phyloP scores from a whole-genome alignment of 2,797 vertebrate species.

The Anisognathus igniventris region DNA sequence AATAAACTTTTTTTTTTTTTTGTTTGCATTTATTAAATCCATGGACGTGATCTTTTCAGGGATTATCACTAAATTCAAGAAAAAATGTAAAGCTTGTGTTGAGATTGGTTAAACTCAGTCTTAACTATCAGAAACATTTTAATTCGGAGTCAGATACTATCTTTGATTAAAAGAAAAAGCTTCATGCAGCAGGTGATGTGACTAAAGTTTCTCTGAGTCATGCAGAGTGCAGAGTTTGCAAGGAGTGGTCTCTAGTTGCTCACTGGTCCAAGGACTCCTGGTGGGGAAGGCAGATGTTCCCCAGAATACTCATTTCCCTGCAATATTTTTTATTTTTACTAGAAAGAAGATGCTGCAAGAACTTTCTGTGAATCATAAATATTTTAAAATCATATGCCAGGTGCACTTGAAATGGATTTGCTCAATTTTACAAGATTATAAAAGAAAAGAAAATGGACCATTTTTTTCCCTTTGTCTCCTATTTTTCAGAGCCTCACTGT shows the following conservation, averaged over 20 bases:
- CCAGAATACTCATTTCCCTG: not conserved
- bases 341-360: not conserved
- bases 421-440: not conserved
- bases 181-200: not conserved
- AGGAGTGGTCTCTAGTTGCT: not conserved
- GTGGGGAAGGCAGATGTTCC: not conserved
- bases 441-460: not conserved
- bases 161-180: not conserved
- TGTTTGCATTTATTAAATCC: not conserved
- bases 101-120: not conserved
- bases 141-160: not conserved
- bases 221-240: not conserved
- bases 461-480: not conserved
- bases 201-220: not conserved
- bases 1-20: not conserved
- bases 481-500: not conserved
- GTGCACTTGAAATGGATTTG: not conserved
- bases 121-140: not conserved
- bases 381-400: not conserved
- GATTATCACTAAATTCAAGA: not conserved
- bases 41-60: not conserved
- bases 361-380: not conserved
- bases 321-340: not conserved
- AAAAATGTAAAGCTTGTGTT: not conserved
- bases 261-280: not conserved